Evolutionary conservation across 2,888 invertebrate genomes (phyloP).

Genomic region (Tricholauxania praeusta): DNA sequence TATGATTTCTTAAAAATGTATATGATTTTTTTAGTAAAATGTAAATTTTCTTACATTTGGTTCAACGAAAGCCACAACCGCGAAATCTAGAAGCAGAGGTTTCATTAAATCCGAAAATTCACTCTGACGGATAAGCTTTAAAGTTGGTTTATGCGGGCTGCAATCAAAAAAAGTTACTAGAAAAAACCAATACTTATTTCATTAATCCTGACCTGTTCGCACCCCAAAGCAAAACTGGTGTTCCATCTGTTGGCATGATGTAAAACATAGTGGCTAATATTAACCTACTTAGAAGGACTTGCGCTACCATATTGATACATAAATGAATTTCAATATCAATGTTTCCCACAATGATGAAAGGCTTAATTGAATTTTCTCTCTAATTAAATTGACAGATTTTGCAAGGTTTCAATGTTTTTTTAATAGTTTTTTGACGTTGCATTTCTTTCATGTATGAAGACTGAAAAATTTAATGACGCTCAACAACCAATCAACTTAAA

Average conservation of each 20-base stretch:
- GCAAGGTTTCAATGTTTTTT: not conserved
- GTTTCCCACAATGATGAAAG: no score
- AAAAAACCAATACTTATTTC: not conserved
- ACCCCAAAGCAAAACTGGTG: conserved; percentile 52
- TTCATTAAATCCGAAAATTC: conserved; percentile 37
- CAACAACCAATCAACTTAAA: no score
- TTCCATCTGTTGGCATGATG: not conserved
- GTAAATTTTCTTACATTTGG: conserved; percentile 46
- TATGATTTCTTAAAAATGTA: not conserved
- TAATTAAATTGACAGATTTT: not conserved
- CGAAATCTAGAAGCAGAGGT: conserved; percentile 6
- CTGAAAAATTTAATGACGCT: no score
- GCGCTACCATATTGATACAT: not conserved
- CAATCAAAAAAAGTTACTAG: not conserved
- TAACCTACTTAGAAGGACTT: not conserved
- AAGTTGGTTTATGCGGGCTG: not conserved
- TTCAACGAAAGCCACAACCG: conserved; percentile 32
- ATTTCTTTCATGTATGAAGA: no score
- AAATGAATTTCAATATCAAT: not conserved
- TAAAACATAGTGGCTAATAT: not conserved
- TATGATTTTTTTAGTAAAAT: conserved; percentile 14
- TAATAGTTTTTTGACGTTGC: not conserved
- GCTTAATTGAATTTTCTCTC: not conserved
- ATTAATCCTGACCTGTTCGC: conserved; percentile 43
- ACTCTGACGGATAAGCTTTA: conserved; percentile 27